Evolutionary conservation across 2,113 vertebrate species (phyloP).

Genomic region (Entelurus aequoreus): DNA sequence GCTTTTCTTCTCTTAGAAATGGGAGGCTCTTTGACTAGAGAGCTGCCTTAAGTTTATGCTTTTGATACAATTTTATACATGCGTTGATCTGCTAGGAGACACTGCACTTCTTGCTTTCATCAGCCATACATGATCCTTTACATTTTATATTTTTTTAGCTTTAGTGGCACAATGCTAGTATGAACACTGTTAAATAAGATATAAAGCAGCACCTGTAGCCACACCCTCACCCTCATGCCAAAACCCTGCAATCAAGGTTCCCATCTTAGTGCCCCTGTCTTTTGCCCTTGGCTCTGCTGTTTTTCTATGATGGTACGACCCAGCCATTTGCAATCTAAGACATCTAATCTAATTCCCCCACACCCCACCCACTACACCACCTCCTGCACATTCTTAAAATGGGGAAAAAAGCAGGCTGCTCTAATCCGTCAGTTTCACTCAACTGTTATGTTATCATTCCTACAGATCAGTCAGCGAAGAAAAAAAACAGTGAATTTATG

Average conservation of each 20-base stretch:
- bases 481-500: neutral
- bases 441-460: slow-evolving; percentile 1
- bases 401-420: neutral
- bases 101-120: neutral
- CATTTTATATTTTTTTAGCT: neutral
- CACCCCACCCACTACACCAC: neutral
- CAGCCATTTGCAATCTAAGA: neutral
- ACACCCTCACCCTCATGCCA: slow-evolving; percentile 14
- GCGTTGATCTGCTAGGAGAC: neutral
- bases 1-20: slow-evolving; percentile 24
- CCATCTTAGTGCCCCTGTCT: slow-evolving; percentile 20
- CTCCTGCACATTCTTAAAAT: neutral
- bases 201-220: neutral
- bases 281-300: neutral
- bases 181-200: slow-evolving; percentile 32
- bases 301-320: neutral
- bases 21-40: slow-evolving; percentile 1
- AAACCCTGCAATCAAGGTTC: slow-evolving; percentile 28
- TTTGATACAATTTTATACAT: neutral
- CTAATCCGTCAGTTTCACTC: slow-evolving; percentile 19
- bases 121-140: neutral
- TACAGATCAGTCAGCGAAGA: neutral
- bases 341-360: neutral
- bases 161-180: slow-evolving; percentile 1
- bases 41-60: slow-evolving; percentile 16